Base-by-base conservation (phyloP, 2,888 invertebrate species). In the Rhagium mordax region DNA sequence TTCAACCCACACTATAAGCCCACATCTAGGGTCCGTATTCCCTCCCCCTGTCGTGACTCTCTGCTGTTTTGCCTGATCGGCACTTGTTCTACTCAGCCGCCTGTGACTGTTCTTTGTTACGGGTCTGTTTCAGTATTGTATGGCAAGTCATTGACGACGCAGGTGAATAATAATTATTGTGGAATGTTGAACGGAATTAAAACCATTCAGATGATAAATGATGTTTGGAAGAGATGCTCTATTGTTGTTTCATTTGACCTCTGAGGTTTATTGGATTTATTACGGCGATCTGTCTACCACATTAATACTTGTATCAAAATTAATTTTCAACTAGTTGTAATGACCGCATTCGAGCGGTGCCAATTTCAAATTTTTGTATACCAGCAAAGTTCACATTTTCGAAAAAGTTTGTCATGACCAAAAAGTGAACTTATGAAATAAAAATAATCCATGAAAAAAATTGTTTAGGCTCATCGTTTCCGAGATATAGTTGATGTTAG, bases 141-240 rank as follows among this genome's bases (percentile, higher is more conserved):
- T 57, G 21, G 62, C 68, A 64, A 62, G 67, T 67, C 62, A 62
- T 65, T 47, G 66, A 18, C 51, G 51, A 29, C 24, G 62, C 72
- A 72, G 72, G 72, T 72, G 72, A 72, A 72, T 68, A 64, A 72
- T 72, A 72, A 72, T 72, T 49, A 68, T 48, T 29, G 55, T 64
- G 72, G 68, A 72, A 68, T 66, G 72, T 55, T 33, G 67, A 41
- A 41, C 67, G 61, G 62, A 68, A 72, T 68, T 72, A 49, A 68
- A 72, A 55, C 68, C 68, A 68, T 68, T 51, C 49, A 41, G 53
- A 64, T 72, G 72, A 72, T 72, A 55, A 68, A 72, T 64, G 67
- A 68, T 68, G 62, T 68, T 48, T 62, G 62, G 72, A 72, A 41
- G 71, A 61, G 61, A 65, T 68, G 72, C 57, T 27, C 55, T 27